phyloP scores from a whole-genome alignment of 2,888 invertebrate species.

The Sepiola atlantica region DNA sequence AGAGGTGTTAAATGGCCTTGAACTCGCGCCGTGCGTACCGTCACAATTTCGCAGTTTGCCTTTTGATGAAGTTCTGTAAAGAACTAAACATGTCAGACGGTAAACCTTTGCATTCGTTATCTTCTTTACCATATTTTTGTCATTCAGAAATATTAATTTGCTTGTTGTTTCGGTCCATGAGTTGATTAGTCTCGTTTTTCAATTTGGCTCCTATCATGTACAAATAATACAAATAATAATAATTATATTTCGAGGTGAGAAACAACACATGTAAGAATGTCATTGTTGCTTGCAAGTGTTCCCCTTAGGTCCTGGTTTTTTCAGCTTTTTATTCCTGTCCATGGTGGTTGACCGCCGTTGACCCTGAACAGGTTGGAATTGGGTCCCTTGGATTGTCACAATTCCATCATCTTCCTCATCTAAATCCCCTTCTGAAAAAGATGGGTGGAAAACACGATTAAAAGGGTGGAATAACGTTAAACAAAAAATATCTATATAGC shows the following conservation, averaged over 20 bases:
- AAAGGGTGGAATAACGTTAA: too few species aligned
- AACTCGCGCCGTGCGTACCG: too few species aligned
- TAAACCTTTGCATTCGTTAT: too few species aligned
- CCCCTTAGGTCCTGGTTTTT: conserved; percentile 36
- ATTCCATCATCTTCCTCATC: conserved; percentile 56
- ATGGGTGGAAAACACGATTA: too few species aligned
- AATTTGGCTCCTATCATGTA: not conserved
- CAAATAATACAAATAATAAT: too few species aligned
- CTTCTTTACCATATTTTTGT: too few species aligned
- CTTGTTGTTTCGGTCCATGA: not conserved
- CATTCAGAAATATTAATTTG: not conserved
- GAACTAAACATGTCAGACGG: too few species aligned
- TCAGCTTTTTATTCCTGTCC: conserved; percentile 52
- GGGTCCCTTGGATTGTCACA: conserved; percentile 57
- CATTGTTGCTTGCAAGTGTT: conserved; percentile 42
- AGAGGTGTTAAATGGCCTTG: too few species aligned
- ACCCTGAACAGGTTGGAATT: conserved; percentile 65
- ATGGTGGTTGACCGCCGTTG: conserved; percentile 61
- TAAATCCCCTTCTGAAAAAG: conserved; percentile 51
- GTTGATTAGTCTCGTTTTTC: not conserved
- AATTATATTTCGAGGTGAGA: not conserved
- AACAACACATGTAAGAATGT: not conserved
- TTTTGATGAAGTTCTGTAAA: too few species aligned
- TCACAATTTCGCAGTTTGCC: too few species aligned
- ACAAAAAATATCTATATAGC: too few species aligned